Conservation (phyloP, 1,140 invertebrate genomes). For the Heliconius himera region DNA sequence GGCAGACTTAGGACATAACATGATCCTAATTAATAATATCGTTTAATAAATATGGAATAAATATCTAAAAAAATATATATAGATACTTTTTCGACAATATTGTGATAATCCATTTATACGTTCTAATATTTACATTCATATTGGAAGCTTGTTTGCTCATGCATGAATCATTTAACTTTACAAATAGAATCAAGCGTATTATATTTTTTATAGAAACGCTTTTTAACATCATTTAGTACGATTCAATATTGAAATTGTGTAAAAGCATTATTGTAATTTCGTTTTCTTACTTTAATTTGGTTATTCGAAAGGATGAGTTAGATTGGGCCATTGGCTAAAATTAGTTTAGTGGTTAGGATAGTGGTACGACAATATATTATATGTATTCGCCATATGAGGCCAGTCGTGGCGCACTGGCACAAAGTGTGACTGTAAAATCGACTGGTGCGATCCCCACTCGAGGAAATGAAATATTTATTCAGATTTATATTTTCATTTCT, state of each 20-base stretch:
- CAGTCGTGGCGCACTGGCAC: no score
- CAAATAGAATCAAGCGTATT: constrained; percentile 5
- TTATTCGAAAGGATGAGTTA: neutral
- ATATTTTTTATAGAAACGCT: neutral
- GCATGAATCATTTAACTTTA: constrained; percentile 13
- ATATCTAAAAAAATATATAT: neutral
- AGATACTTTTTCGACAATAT: constrained; percentile 5
- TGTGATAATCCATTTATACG: constrained; percentile 3
- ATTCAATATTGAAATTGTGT: neutral
- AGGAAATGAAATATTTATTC: no score
- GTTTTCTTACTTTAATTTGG: neutral
- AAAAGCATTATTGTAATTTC: neutral
- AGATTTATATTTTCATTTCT: no score
- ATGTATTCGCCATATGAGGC: no score
- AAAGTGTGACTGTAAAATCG: no score
- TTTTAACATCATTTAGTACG: neutral
- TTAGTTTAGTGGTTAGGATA: no score
- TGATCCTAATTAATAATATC: no score
- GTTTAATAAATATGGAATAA: neutral
- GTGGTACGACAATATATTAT: no score
- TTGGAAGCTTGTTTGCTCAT: constrained; percentile 1
- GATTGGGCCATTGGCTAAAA: no score
- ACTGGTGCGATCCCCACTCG: no score
- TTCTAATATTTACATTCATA: constrained; percentile 13
- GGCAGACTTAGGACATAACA: no score